Conservation (phyloP, 30 jellyfish, hydroid and myxozoan genomes). For the Euphysa ruthae region DNA sequence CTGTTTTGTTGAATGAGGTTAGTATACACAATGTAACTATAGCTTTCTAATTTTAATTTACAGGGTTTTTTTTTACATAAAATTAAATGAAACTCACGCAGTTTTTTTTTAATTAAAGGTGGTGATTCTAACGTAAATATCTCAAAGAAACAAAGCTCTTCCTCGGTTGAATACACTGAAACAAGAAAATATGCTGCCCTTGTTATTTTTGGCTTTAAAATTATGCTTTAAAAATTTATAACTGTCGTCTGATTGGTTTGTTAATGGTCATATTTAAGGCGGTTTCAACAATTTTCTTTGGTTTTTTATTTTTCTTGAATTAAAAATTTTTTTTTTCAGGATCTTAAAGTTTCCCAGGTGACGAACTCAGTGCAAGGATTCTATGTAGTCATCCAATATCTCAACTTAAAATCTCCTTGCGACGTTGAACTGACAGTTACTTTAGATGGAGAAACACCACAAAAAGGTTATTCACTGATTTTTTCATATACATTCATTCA, state of each 20-base stretch:
- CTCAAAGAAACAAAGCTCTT: too few species aligned
- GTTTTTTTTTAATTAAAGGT: too few species aligned
- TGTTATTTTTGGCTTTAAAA: too few species aligned
- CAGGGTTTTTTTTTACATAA: not conserved
- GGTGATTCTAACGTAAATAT: too few species aligned
- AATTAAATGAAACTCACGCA: not conserved
- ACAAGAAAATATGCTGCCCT: too few species aligned
- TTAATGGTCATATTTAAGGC: too few species aligned
- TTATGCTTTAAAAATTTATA: too few species aligned
- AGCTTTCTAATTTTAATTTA: not conserved
- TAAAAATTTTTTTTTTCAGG: constrained; percentile 13
- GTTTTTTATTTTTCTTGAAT: not conserved
- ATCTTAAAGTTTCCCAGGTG: not conserved
- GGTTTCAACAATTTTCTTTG: too few species aligned
- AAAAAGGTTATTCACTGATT: not conserved
- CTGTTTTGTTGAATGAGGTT: constrained; percentile 20
- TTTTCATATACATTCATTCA: not conserved
- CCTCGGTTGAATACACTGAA: too few species aligned
- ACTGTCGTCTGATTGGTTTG: too few species aligned
- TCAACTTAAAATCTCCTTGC: not conserved
- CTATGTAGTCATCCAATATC: constrained; percentile 21
- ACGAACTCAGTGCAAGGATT: not conserved
- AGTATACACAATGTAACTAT: not conserved
- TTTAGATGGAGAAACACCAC: not conserved
- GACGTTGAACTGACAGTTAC: not conserved